phyloP scores from a whole-genome alignment of 2,888 invertebrate species.

The Piscicola geometra region DNA sequence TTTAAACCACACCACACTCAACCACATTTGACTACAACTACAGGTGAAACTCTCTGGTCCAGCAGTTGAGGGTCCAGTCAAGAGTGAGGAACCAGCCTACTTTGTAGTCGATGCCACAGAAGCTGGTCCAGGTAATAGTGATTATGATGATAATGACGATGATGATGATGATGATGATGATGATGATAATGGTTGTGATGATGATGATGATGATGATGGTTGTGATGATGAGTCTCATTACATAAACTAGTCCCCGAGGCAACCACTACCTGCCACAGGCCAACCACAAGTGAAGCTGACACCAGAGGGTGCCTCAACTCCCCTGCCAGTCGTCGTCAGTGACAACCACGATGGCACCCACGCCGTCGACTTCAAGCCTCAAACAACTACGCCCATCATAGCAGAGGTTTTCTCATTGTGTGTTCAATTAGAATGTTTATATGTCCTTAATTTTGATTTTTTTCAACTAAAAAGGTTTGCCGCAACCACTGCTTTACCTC shows the following conservation, averaged over 20 bases:
- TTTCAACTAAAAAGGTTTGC: no score
- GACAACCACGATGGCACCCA: slow-evolving; percentile 33
- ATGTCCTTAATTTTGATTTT: no score
- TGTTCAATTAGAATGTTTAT: background rate
- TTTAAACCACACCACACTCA: no score
- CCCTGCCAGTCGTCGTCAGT: slow-evolving; percentile 20
- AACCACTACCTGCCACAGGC: no score
- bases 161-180: background rate
- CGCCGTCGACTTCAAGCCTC: slow-evolving; percentile 32
- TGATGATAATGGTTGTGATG: background rate
- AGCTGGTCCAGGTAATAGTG: slow-evolving; percentile 76
- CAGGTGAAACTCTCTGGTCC: slow-evolving; percentile 62
- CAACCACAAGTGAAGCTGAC: slow-evolving; percentile 26
- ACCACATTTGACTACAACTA: no score
- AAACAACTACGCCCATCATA: slow-evolving; percentile 2
- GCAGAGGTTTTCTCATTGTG: slow-evolving; percentile 40
- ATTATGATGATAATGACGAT: no score
- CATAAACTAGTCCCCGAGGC: no score
- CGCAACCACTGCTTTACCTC: no score
- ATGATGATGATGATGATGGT: no score
- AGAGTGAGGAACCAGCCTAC: slow-evolving; percentile 70
- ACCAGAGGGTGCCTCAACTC: slow-evolving; percentile 25
- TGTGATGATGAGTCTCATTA: no score
- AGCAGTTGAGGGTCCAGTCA: slow-evolving; percentile 74
- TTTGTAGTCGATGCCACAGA: slow-evolving; percentile 79